phyloP scores from a whole-genome alignment of 2,113 vertebrate genomes.

The Donacobius atricapilla region DNA sequence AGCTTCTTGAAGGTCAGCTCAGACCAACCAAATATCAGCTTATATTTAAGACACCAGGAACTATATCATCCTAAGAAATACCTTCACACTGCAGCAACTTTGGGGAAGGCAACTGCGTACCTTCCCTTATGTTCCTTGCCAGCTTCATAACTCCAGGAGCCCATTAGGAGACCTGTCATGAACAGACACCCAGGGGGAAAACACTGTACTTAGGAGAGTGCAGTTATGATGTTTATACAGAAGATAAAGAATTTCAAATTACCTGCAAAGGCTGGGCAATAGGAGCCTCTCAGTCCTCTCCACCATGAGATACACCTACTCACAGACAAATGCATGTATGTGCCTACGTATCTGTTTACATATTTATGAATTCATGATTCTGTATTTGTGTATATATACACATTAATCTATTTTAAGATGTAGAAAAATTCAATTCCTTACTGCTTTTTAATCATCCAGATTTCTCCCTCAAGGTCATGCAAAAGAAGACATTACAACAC shows the following conservation, averaged over 20 bases:
- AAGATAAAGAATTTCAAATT: neutral
- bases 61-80: neutral
- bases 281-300: neutral
- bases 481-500: neutral
- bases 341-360: neutral
- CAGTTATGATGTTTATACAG: neutral
- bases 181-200: neutral
- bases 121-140: neutral
- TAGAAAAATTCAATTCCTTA: neutral
- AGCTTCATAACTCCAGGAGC: neutral
- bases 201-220: neutral
- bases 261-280: neutral
- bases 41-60: neutral
- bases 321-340: neutral
- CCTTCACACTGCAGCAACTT: neutral
- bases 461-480: neutral
- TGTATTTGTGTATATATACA: neutral
- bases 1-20: neutral
- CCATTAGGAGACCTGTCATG: neutral
- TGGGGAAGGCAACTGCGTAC: neutral
- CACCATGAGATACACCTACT: neutral
- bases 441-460: neutral
- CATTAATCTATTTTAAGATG: neutral
- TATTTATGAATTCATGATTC: neutral
- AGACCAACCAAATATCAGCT: neutral